Evolutionary conservation across 1,140 invertebrate genomes (phyloP).

Genomic region (Hycleus cichorii): DNA sequence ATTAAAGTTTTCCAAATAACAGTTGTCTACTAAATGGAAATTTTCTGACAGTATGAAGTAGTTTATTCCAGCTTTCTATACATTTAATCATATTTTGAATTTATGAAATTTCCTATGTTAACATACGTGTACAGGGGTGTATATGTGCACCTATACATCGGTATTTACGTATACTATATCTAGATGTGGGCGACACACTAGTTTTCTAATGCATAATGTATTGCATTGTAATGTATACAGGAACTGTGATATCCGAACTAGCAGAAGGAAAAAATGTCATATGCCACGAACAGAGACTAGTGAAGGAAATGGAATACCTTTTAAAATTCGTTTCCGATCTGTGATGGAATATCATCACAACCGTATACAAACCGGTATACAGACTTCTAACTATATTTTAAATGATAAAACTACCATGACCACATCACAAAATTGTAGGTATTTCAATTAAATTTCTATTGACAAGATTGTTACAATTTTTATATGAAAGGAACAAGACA

Average conservation of each 20-base stretch:
- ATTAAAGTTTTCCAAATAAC: no score
- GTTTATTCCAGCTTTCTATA: neutral
- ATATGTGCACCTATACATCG: no score
- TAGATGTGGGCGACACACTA: constrained; percentile 12
- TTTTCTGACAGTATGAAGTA: no score
- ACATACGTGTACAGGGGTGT: no score
- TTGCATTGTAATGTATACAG: constrained; percentile 10
- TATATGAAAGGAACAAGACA: no score
- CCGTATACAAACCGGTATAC: neutral
- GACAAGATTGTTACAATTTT: no score
- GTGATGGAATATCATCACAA: constrained; percentile 6
- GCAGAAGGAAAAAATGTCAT: constrained; percentile 8
- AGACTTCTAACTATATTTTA: no score
- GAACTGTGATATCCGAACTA: constrained; percentile 10
- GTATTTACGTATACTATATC: neutral
- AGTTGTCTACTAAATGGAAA: no score
- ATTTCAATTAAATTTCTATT: no score
- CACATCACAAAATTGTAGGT: no score
- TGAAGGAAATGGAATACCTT: constrained; percentile 14
- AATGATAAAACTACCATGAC: no score
- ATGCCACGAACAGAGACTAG: constrained; percentile 9
- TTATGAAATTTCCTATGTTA: constrained; percentile 5
- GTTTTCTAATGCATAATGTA: constrained; percentile 15
- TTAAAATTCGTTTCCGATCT: constrained; percentile 13
- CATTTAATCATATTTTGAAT: constrained; percentile 7